phyloP scores from a whole-genome alignment of 2,888 invertebrate genomes.

The Phoenoteleia sp. region DNA sequence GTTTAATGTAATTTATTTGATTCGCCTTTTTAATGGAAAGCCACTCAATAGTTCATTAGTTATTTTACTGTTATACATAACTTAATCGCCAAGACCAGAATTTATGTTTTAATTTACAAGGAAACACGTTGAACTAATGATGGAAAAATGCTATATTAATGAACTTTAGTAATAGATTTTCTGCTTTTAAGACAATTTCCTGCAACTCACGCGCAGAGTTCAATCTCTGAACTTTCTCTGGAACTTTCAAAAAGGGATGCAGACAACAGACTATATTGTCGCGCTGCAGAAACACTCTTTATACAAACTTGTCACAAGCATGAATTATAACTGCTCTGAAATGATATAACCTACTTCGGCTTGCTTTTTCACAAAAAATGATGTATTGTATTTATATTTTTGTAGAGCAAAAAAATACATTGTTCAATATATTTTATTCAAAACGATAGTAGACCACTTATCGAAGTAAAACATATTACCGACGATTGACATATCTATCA shows the following conservation, averaged over 20 bases:
- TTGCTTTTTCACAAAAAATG: conserved; percentile 21
- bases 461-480: conserved; percentile 16
- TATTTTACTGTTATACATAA: not conserved
- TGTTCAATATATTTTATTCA: conserved; percentile 15
- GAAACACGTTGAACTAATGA: not conserved
- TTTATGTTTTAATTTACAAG: conserved; percentile 26
- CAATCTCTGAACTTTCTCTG: conserved; percentile 31
- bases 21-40: not conserved
- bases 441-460: conserved; percentile 5
- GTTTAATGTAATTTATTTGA: conserved; percentile 26
- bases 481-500: conserved; percentile 17
- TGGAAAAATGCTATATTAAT: conserved; percentile 9
- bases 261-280: conserved; percentile 29
- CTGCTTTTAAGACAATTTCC: conserved; percentile 26
- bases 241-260: conserved; percentile 21
- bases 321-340: conserved; percentile 59
- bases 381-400: conserved; percentile 27
- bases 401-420: not conserved
- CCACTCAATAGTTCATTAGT: not conserved
- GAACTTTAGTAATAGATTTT: conserved; percentile 26
- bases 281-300: not conserved
- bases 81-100: not conserved
- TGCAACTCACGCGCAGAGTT: conserved; percentile 5
- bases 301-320: conserved; percentile 43
- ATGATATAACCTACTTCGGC: conserved; percentile 28